Evolutionary conservation across 2,888 invertebrate genomes (phyloP).

Genomic region (Camptogramma bilineatum): DNA sequence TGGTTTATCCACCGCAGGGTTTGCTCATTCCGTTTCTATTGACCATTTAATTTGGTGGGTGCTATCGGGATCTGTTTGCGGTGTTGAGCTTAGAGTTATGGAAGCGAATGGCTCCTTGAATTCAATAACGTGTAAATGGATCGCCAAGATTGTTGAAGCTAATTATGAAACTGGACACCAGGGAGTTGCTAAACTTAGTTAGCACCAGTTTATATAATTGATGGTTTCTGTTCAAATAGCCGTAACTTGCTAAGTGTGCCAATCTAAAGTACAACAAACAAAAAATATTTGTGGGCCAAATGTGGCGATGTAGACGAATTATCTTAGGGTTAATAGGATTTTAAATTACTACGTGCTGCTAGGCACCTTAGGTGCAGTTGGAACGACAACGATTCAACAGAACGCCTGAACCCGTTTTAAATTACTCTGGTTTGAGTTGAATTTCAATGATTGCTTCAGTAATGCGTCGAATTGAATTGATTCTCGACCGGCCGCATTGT

Average conservation of each 20-base stretch:
- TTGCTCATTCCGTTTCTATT: slow-evolving; percentile 2
- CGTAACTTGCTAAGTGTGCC: not conserved
- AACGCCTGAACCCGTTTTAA: not conserved
- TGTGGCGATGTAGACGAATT: too few species aligned
- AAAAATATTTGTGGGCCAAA: too few species aligned
- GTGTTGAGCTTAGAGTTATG: slow-evolving; percentile 7
- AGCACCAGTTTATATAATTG: not conserved
- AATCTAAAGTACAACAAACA: too few species aligned
- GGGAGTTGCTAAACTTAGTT: not conserved
- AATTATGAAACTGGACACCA: slow-evolving; percentile 7
- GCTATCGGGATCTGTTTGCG: slow-evolving; percentile 4
- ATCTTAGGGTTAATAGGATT: too few species aligned
- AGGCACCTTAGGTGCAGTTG: not conserved
- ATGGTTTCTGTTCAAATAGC: not conserved
- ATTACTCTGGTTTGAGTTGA: slow-evolving; percentile 9
- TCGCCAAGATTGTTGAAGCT: slow-evolving; percentile 2
- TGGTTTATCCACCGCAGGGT: not conserved
- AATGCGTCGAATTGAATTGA: slow-evolving; percentile 10
- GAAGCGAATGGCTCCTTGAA: slow-evolving; percentile 1
- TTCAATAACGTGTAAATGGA: not conserved
- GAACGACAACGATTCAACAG: not conserved
- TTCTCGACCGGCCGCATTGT: slow-evolving; percentile 27
- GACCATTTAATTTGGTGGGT: not conserved
- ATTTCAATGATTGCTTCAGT: slow-evolving; percentile 5
- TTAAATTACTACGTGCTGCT: not conserved